Percentiles rank a stretch among this genome's conserved stretches.
Evolutionary conservation across 1,140 invertebrate genomes (phyloP).

Genomic region (Aporrectodea caliginosa): DNA sequence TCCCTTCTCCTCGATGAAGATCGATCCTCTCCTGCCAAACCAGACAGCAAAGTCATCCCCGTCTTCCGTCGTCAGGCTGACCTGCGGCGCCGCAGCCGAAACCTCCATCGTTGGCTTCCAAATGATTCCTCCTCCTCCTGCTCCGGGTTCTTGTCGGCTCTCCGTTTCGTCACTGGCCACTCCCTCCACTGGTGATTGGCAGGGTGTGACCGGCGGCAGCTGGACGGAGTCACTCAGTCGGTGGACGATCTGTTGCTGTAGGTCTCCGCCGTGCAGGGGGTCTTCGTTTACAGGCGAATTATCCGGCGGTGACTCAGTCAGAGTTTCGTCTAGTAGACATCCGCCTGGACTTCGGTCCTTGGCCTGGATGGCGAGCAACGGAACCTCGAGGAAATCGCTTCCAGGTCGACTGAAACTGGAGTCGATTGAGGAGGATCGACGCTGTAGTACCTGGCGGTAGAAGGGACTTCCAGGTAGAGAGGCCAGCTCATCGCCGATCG

Average conservation of each 20-base stretch:
- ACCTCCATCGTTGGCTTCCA: background rate
- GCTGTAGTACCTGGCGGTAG: background rate
- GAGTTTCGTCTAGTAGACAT: background rate
- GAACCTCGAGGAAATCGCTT: slow-evolving; percentile 14
- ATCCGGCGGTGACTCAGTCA: background rate
- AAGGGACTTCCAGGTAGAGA: background rate
- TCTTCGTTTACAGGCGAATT: background rate
- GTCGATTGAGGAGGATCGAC: background rate
- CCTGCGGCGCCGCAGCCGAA: background rate
- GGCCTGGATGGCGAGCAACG: background rate
- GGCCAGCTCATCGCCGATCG: background rate
- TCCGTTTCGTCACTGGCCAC: too few species aligned
- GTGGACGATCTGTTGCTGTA: background rate
- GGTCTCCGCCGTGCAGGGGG: background rate
- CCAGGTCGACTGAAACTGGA: slow-evolving; percentile 10
- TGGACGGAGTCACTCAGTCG: background rate
- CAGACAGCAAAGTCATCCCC: slow-evolving; percentile 19
- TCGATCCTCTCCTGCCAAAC: slow-evolving; percentile 19
- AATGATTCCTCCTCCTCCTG: background rate
- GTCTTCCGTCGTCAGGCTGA: slow-evolving; percentile 20
- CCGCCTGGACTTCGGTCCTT: background rate
- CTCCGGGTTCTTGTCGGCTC: background rate
- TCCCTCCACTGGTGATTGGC: background rate
- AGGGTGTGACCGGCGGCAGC: background rate
- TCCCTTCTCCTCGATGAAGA: slow-evolving; percentile 22